Percentiles rank a stretch among this genome's conserved stretches.
Evolutionary conservation across 2,888 invertebrate species (phyloP).

Genomic region (Caenorhabditis imperialis): DNA sequence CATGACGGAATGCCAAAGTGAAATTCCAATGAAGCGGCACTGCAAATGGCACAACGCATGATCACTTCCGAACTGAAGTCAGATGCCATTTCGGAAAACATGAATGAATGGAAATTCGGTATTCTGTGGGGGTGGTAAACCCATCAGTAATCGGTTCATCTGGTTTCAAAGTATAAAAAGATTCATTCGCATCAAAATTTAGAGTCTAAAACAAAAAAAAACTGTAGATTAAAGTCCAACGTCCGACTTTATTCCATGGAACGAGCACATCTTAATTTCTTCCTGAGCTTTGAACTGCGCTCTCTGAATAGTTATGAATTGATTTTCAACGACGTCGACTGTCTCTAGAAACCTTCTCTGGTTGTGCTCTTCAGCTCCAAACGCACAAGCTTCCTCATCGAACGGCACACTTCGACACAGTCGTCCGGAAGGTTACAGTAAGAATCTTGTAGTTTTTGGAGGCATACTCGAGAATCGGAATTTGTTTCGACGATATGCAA

Average conservation of each 20-base stretch:
- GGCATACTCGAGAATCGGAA: not conserved
- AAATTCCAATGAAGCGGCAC: not conserved
- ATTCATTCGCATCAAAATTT: constrained; percentile 1
- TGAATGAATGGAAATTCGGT: not conserved
- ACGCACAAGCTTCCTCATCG: constrained; percentile 6
- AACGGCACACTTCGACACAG: not conserved
- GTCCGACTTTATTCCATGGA: constrained; percentile 1
- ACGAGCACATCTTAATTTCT: not conserved
- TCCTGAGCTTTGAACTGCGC: constrained; percentile 11
- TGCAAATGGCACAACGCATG: constrained; percentile 19
- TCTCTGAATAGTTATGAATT: not conserved
- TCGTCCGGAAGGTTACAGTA: constrained; percentile 2
- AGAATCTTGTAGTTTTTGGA: not conserved
- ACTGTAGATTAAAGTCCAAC: not conserved
- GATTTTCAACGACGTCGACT: constrained; percentile 2
- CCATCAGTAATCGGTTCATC: not conserved
- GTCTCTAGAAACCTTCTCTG: not conserved
- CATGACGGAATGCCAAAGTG: constrained; percentile 26
- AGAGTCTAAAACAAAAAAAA: not conserved
- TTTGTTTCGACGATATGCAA: not conserved
- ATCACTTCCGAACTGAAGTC: constrained; percentile 4
- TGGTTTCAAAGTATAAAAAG: not conserved
- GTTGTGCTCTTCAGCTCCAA: not conserved
- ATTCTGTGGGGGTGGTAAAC: not conserved
- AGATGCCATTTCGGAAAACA: not conserved